Percentiles rank a stretch among this genome's conserved stretches.
Conservation (phyloP, 2,113 vertebrate species). For the Ageneiosus marmoratus region DNA sequence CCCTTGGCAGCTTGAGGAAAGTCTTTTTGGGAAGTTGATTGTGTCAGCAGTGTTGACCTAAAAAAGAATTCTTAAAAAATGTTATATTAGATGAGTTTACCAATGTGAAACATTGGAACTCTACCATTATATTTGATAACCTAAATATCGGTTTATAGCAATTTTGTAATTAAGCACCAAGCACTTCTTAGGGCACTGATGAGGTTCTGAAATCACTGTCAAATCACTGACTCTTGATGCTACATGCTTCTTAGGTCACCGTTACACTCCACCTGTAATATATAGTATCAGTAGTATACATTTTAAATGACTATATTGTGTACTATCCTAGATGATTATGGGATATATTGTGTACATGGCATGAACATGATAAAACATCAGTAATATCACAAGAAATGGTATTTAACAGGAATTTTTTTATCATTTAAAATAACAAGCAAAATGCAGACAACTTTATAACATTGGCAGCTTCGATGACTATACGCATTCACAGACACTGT, state of each 20-base stretch:
- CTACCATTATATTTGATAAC: neutral
- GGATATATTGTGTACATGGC: too few species aligned
- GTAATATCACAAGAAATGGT: too few species aligned
- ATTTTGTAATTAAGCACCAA: constrained; percentile 1
- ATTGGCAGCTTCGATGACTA: neutral
- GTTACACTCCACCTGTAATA: neutral
- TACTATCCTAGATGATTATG: too few species aligned
- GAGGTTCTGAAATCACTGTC: neutral
- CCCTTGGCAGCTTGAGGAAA: neutral
- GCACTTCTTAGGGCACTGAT: neutral
- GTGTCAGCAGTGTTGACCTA: constrained; percentile 60
- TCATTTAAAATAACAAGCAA: too few species aligned
- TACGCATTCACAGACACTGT: neutral
- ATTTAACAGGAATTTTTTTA: too few species aligned
- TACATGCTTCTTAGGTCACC: neutral
- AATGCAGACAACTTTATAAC: too few species aligned
- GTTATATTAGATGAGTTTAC: constrained; percentile 25
- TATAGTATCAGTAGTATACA: too few species aligned
- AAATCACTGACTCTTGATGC: neutral
- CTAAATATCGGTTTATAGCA: neutral
- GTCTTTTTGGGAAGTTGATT: constrained; percentile 29
- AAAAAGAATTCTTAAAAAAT: too few species aligned
- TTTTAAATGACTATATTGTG: too few species aligned
- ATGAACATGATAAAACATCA: too few species aligned
- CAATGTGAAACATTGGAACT: neutral